Base-by-base conservation (phyloP, 2,888 invertebrate genomes). In the Entomobrya proxima region DNA sequence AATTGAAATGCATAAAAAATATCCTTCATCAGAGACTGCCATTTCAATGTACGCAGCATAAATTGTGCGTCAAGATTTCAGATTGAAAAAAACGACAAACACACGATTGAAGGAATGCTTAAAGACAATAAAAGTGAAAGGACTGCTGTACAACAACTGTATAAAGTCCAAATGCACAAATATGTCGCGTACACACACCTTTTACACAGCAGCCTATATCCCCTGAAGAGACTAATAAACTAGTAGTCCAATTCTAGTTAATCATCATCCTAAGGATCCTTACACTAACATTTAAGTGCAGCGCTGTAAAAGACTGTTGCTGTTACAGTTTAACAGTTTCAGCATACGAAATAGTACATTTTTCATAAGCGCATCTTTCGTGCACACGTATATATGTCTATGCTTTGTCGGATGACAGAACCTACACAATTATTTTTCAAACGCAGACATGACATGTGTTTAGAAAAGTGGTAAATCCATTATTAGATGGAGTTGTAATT, bases 121-220 rank as follows among this genome's bases (percentile, higher is more conserved):
- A 40, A 27, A 40, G 40, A 81, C 47, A 74, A 74, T 37, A 81
- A 81, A 81, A 81, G 81, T 81, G 81, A 81, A 81, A 81, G 81
- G 81, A 69, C 74, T 74, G 72, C 32, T 74, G 11, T 50, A 27
- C n/a, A 32, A 40, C 44, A 40, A 7, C 11, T 55, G 9, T 55
- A 11, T 27, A 13, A 3, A 3, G 2, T 21, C 9, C 4, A 21
- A 55, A 7, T 7, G n/a, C 50, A 35, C 35, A 50, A 13, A 47
- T 32, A 40, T 27, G n/a, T 30, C 11, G 21, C 1, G 18, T 50
- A 67, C 44, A 13, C 37, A 18, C 13, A 61, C 52, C 44, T 15
- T 44, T 52, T 52, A 52, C 21, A 52, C 52, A 52, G 6, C n/a
- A n/a, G n/a, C n/a, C n/a, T n/a, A 52, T 21, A 52, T 18, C 52